A percentile compares a stretch with the other conserved stretches of the same genome.
phyloP scores from a whole-genome alignment of 92 coral and sea anemone species.

The Diadumene lineata region DNA sequence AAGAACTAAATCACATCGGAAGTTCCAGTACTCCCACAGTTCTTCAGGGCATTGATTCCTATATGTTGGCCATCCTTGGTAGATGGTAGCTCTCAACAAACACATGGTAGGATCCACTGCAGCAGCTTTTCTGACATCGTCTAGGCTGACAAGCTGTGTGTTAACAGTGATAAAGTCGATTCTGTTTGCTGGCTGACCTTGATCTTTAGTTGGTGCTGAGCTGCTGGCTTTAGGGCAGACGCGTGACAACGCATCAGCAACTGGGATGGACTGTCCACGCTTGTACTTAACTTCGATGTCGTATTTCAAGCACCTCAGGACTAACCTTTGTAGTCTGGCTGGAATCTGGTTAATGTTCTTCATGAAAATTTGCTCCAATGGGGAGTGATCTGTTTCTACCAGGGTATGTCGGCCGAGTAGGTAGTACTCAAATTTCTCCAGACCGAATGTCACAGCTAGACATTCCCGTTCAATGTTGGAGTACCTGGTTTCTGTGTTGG shows the following conservation, averaged over 20 bases:
- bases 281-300: slow-evolving; percentile 62
- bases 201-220: slow-evolving; percentile 44
- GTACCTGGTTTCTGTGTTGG: too few relatives aligned
- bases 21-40: slow-evolving; percentile 52
- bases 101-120: slow-evolving; percentile 5
- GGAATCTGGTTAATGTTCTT: slow-evolving; percentile 42
- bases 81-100: slow-evolving; percentile 40
- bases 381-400: slow-evolving; percentile 49
- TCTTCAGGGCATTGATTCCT: slow-evolving; percentile 48
- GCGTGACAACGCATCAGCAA: slow-evolving; percentile 63
- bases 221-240: slow-evolving; percentile 42
- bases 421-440: slow-evolving; percentile 54
- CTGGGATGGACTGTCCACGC: slow-evolving; percentile 54
- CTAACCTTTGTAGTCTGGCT: slow-evolving; percentile 33
- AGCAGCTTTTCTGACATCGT: not conserved
- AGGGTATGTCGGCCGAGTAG: slow-evolving; percentile 47
- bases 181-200: slow-evolving; percentile 44
- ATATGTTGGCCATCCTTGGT: slow-evolving; percentile 43
- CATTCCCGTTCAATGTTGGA: slow-evolving; percentile 44
- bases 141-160: not conserved
- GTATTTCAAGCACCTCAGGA: slow-evolving; percentile 44
- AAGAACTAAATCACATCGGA: slow-evolving; percentile 51
- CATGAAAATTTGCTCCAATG: slow-evolving; percentile 39
- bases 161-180: not conserved
- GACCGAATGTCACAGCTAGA: slow-evolving; percentile 41